Percentiles rank a stretch among this genome's conserved stretches.
These are phyloP conservation scores for Pseudomyrmex concolor DNA, from an alignment of 1,140 invertebrate genomes.

Conservation along the genomic window DNA sequence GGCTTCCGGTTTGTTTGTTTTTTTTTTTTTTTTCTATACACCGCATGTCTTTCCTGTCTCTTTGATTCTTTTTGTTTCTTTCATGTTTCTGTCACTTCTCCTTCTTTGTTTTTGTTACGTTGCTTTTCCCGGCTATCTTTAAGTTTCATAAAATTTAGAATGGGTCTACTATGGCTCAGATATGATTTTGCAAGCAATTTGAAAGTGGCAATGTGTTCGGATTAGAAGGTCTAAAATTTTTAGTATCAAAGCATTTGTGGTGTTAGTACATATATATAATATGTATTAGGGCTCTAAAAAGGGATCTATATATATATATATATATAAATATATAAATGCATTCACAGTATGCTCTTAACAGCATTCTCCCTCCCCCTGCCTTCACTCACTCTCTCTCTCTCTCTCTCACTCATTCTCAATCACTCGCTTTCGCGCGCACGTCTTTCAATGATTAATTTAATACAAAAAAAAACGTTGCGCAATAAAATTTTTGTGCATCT, in stretches of 20 bases:
- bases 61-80: conserved; percentile 64
- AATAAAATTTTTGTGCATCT: neutral
- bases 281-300: conserved; percentile 3
- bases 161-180: conserved; percentile 87
- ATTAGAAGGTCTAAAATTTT: conserved; percentile 68
- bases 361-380: neutral
- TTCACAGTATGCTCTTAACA: conserved; percentile 43
- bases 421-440: neutral
- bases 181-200: conserved; percentile 87
- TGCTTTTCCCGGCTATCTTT: conserved; percentile 80
- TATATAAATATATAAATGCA: conserved; percentile 48
- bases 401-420: neutral
- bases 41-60: conserved; percentile 41
- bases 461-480: neutral
- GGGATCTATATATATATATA: neutral
- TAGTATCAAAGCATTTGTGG: conserved; percentile 67
- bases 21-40: conserved; percentile 5
- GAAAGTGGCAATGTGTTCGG: conserved; percentile 87
- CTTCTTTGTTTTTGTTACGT: conserved; percentile 69
- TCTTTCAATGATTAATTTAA: neutral
- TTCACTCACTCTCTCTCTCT: neutral
- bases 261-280: conserved; percentile 69
- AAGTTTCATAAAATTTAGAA: conserved; percentile 80
- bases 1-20: neutral
- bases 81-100: conserved; percentile 28